Base-by-base conservation (phyloP, 1,140 invertebrate genomes). In the Drosophila bifasciata region DNA sequence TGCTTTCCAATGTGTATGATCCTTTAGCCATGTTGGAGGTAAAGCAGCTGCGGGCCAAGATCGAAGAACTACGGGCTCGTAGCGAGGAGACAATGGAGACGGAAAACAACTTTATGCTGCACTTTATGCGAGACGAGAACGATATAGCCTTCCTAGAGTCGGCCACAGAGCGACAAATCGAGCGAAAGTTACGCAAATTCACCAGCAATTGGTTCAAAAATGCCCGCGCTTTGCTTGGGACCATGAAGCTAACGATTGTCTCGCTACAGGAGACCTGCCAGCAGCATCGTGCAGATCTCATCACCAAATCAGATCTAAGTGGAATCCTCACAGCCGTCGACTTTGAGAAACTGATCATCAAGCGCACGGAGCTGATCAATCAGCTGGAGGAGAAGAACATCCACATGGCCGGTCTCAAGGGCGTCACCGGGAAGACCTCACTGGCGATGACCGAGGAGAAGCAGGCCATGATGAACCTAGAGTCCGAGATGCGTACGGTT, bases 261-360 rank as follows among this genome's bases (percentile, higher is more conserved):
- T 71, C 90, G 7, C 50, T 91, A 23, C 79, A 91, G 53, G 86
- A 91, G 43, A 86, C 77, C 0, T 91, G 85, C 15, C 80, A 89
- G 43, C 80, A 89, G 32, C 74, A 84, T 57, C 89, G 90, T 8
- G 81, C 66, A 0, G 79, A 89, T 64, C 40, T 91, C 3, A 80
- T 90, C 11, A 91, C 78, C 2, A 91, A 91, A 23, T 76, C 88
- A 1, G 90, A 92, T 71, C 55, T 93, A 7, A 93, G 92, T 7
- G 92, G 91, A 19, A 80, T 85, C 32, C 60, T 93, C 8, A 92
- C 86, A 25, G 79, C 89, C 0, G 79, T 93, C 16, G 93, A 93
- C 55, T 93, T 93, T 55, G 86, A 93, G 48, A 91, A 92, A 50
- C 52, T 93, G 21, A 80, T 83, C 6, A 93, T 93, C 28, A 91